phyloP scores from a whole-genome alignment of 2,113 vertebrate species.

The Daboia siamensis region DNA sequence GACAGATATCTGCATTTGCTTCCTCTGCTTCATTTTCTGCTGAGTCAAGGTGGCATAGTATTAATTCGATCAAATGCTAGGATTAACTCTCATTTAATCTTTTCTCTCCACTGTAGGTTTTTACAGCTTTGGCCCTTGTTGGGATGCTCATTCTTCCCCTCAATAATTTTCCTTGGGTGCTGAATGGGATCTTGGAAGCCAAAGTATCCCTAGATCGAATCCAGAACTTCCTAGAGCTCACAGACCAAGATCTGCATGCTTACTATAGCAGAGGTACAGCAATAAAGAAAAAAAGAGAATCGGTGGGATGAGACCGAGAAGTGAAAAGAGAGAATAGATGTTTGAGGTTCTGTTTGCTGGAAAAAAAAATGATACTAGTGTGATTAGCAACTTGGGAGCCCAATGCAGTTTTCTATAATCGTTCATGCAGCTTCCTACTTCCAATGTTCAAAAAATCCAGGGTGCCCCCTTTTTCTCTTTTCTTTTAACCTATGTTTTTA shows the following conservation, averaged over 20 bases:
- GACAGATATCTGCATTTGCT: not conserved
- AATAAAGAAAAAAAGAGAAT: not conserved
- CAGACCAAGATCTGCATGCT: conserved; percentile 76
- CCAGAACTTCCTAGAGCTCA: conserved; percentile 83
- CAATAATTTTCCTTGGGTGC: conserved; percentile 92
- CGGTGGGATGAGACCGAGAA: not conserved
- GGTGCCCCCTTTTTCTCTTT: not conserved
- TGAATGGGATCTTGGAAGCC: conserved; percentile 88
- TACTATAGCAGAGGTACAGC: conserved; percentile 80
- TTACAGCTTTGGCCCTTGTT: conserved; percentile 90
- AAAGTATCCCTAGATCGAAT: conserved; percentile 93
- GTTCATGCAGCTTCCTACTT: not conserved
- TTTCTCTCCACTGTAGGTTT: conserved; percentile 75
- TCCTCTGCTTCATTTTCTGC: not conserved
- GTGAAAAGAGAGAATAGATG: not conserved
- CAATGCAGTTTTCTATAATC: not conserved
- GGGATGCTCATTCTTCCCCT: conserved; percentile 92
- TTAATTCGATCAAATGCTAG: not conserved
- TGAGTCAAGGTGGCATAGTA: conserved; percentile 5
- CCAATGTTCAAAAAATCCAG: not conserved
- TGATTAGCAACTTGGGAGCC: not conserved
- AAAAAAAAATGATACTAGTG: not conserved
- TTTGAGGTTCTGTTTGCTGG: not conserved
- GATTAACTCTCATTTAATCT: conserved; percentile 18
- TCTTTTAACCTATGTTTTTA: not conserved